Evolutionary conservation across 2,797 vertebrate species (phyloP), one percentile per base, ranked within the genome.

Genomic region (Sebastes diploproa): DNA sequence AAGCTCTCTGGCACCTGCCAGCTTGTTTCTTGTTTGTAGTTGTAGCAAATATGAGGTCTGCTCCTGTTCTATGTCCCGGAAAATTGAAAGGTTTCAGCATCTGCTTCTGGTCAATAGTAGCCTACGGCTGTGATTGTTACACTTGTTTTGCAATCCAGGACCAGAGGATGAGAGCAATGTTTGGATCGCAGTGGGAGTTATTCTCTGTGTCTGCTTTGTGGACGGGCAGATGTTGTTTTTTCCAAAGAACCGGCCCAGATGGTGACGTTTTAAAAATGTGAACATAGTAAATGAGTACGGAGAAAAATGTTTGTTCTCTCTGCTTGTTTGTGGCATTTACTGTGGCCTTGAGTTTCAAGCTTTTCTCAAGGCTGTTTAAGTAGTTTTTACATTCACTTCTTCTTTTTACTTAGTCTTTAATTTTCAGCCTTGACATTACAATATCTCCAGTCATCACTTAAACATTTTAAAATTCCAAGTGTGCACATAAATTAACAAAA

Each of bases 21-120:
- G 75, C 66, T 12, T 66, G 27, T 56, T 66, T 67, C 69, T 68
- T 55, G n/a, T 78, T 84, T 78, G 78, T 52, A 61, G 32, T 59
- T 54, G 58, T 18, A 55, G 75, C 22, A 60, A 78, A 71, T 30
- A 56, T 74, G 66, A 81, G 46, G 58, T 74, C 34, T 77, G 74
- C 29, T 77, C 62, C 73, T 86, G 85, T 84, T 71, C 84, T 66
- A 55, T 83, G 82, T 83, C 50, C 80, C 75, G 80, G 78, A 85
- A 88, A 91, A 93, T 80, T 42, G 27, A 89, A 87, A 60, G 25
- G 56, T 46, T 70, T 75, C 32, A 72, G 38, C 50, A 70, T 86
- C 78, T 77, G 63, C 73, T 60, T 70, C 58, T 79, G 75, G 72
- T 78, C 80, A 84, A 56, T 64, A 36, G 38, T 2, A 46, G 50